Conservation (phyloP, 2,113 vertebrate genomes). For the Sinocyclocheilus rhinocerous region DNA sequence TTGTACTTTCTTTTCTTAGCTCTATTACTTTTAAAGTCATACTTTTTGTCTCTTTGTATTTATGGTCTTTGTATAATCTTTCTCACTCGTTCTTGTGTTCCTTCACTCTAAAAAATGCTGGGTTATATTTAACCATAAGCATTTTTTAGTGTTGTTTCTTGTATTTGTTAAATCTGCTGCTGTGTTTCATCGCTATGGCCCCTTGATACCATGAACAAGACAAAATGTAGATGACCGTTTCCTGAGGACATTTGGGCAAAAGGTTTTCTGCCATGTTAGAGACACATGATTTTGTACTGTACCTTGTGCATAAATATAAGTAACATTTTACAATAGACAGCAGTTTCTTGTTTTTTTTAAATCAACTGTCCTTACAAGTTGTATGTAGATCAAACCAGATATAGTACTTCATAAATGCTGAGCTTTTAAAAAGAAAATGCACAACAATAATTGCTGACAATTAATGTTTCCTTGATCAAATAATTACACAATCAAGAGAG, state of each 20-base stretch:
- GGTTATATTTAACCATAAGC: too few relatives aligned
- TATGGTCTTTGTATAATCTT: slow-evolving; percentile 54
- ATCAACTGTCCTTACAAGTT: background rate
- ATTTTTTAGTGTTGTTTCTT: slow-evolving; percentile 23
- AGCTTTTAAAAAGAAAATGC: background rate
- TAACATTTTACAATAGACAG: slow-evolving; percentile 86
- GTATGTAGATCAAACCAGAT: background rate
- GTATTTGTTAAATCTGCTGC: slow-evolving; percentile 53
- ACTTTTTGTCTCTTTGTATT: slow-evolving; percentile 57
- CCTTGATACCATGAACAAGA: slow-evolving; percentile 42
- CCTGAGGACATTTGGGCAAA: slow-evolving; percentile 50
- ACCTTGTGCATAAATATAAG: slow-evolving; percentile 91
- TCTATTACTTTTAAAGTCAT: slow-evolving; percentile 10
- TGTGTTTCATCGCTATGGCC: slow-evolving; percentile 36
- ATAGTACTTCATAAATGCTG: background rate
- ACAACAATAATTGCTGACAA: background rate
- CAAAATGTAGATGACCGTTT: slow-evolving; percentile 46
- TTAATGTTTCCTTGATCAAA: too few relatives aligned
- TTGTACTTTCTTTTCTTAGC: slow-evolving; percentile 12
- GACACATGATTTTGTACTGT: slow-evolving; percentile 81
- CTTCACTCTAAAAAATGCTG: background rate
- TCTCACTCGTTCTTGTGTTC: slow-evolving; percentile 43
- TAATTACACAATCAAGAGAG: too few relatives aligned
- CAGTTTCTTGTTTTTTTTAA: too few relatives aligned
- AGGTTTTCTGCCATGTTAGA: slow-evolving; percentile 61